Evolutionary conservation across 2,888 invertebrate species (phyloP), one percentile per base, ranked within the genome.

Genomic region (Arrhopalites spinosus): DNA sequence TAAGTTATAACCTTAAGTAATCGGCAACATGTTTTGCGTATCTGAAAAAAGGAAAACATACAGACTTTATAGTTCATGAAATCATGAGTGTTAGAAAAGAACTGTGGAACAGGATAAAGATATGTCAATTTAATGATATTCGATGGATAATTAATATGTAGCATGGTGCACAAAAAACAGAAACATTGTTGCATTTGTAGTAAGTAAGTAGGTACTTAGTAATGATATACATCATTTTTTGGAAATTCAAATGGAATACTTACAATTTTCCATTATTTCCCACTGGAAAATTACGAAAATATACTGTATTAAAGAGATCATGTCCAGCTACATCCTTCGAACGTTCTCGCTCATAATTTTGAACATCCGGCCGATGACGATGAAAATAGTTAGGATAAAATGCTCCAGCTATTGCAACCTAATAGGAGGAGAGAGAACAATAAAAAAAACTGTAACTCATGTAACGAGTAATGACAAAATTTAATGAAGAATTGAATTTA

Each of bases 321-420:
- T 90, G 87, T 0, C 94, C 94, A 27, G 89, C 89, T 0, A 96
- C 86, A 0, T 85, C 84, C 81, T 90, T 90, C 2, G 91, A 89
- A 0, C 92, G 89, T 30, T 90, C 89, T 0, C 89, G 87, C 84
- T 94, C 93, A 77, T 90, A 88, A 0, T 87, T 85, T 74, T 89
- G 87, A 71, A 88, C 88, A 0, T 88, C 87, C 45, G 85, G 84
- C 17, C 86, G 84, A 15, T 86, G 84, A 53, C 90, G 88, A 30
- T 91, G 86, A 86, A 94, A 97, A 86, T 93, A 97, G 85, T 96
- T 91, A 0, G 98, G 98, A 87, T 96, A 98, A 86, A 96, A 96
- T 0, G 96, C 96, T 1, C 93, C 95, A 77, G 92, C 91, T 56
- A 94, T 86, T 13, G 92, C 88, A 56, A 93, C 85, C 92, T 92